Conservation (phyloP, 2,888 invertebrate species). For the Pristionchus maxplancki region DNA sequence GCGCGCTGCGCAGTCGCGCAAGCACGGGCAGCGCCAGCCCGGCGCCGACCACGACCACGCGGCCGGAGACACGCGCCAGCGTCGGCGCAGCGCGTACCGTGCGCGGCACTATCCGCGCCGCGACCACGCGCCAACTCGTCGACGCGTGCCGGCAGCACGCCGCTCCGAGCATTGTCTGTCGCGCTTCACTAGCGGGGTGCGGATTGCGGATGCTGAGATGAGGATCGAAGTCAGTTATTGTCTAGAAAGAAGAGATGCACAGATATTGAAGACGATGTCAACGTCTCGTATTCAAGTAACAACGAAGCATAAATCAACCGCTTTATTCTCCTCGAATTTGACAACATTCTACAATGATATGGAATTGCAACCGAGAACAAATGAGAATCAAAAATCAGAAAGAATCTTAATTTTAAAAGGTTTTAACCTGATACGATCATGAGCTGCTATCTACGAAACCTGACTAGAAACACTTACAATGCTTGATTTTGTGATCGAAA, state of each 20-base stretch:
- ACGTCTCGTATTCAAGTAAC: neutral
- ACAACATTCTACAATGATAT: neutral
- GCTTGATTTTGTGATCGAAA: neutral
- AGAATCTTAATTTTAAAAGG: neutral
- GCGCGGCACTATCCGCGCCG: neutral
- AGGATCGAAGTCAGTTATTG: neutral
- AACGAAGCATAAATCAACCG: neutral
- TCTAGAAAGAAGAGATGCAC: neutral
- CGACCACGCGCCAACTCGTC: neutral
- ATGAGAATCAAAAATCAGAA: neutral
- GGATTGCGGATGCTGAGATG: neutral
- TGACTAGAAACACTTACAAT: constrained; percentile 15
- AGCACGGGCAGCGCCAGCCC: constrained; percentile 30
- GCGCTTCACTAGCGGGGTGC: neutral
- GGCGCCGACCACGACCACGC: constrained; percentile 42
- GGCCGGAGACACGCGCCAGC: constrained; percentile 53
- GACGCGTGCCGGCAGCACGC: constrained; percentile 47
- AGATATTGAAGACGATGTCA: constrained; percentile 2
- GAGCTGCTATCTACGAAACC: neutral
- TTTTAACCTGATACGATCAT: neutral
- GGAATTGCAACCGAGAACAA: neutral
- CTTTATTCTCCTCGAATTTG: neutral
- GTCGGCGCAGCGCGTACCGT: neutral
- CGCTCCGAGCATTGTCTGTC: constrained; percentile 20
- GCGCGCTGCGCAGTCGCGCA: constrained; percentile 51